Percentiles rank a stretch among this genome's conserved stretches.
Evolutionary conservation across 2,888 invertebrate species (phyloP).

Genomic region (Pegoplata infirma): DNA sequence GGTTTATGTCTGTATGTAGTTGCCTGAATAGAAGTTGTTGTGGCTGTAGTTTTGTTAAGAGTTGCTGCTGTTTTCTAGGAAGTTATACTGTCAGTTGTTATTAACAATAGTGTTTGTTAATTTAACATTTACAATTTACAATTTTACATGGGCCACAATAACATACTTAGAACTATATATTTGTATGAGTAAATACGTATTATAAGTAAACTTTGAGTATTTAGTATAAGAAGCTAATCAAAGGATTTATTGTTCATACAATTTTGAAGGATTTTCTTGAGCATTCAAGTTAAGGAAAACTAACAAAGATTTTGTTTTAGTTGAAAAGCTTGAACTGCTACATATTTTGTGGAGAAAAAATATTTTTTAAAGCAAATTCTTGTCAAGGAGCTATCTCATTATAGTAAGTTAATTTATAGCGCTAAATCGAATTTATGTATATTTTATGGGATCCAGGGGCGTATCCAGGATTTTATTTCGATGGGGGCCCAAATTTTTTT

Average conservation of each 20-base stretch:
- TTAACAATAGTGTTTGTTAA: slow-evolving; percentile 60
- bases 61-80: slow-evolving; percentile 37
- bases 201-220: slow-evolving; percentile 35
- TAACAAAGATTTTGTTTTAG: too few species aligned
- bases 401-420: too few species aligned
- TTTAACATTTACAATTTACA: slow-evolving; percentile 58
- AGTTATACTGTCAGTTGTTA: slow-evolving; percentile 53
- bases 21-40: slow-evolving; percentile 15
- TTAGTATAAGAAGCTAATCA: slow-evolving; percentile 54
- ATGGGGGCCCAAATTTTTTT: too few species aligned
- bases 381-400: too few species aligned
- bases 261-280: slow-evolving; percentile 19
- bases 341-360: too few species aligned
- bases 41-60: background rate
- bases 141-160: slow-evolving; percentile 36
- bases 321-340: too few species aligned
- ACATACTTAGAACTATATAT: background rate
- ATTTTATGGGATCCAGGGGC: too few species aligned
- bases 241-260: slow-evolving; percentile 50
- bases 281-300: too few species aligned
- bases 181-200: slow-evolving; percentile 29
- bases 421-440: too few species aligned
- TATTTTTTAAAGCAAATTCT: too few species aligned
- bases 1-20: background rate
- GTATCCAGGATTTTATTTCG: too few species aligned